Base-by-base conservation (phyloP, 2,888 invertebrate genomes). In the Volucella zonaria region DNA sequence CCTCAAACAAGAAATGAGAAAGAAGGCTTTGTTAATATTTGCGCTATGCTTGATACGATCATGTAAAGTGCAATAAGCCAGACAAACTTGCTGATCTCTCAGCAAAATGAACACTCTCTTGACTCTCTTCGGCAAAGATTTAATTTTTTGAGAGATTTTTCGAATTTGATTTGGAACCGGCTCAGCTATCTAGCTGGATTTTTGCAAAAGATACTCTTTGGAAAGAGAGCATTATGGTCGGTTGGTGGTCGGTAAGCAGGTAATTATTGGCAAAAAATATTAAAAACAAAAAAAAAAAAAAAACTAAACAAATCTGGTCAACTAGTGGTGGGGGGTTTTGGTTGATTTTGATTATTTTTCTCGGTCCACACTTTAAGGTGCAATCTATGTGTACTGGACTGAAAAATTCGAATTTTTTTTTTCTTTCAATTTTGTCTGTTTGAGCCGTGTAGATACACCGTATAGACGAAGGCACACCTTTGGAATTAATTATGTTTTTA, bases 1-100 rank as follows among this genome's bases (percentile, higher is more conserved):
- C 81, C 49, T 73, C 49, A 85, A 85, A 85, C 85, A 61, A 70
- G 85, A 85, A 81, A 85, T 85, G 76, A 85, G 80, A 31, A 31
- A 31, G 31, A 31, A 73, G 67, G 51, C 54, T 66, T 62, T 75
- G 68, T 62, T 68, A 62, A 74, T 80, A 74, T 11, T 70, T 66
- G 31, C 71, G 31, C 71, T 59, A 64, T 66, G 70, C 54, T 73
- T 56, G 75, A 71, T 79, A 62, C 67, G 80, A 71, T 73, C 62
- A 31, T 31, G 67, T 81, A 85, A 81, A 85, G 67, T 85, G 85
- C 85, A 85, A 14, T 45, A 51, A 80, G 71, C 58, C 64, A 58
- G 31, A 56, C 56, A 56, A 12, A 18, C 9, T 42, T 40, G 40
- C 11, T 15, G 38, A 11, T 31, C 9, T 31, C 31, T 4, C 23